Percentiles rank a stretch among this genome's conserved stretches.
These are phyloP conservation scores for Ciconia stormi DNA, from an alignment of 2,113 vertebrate species.

Conservation along the genomic window DNA sequence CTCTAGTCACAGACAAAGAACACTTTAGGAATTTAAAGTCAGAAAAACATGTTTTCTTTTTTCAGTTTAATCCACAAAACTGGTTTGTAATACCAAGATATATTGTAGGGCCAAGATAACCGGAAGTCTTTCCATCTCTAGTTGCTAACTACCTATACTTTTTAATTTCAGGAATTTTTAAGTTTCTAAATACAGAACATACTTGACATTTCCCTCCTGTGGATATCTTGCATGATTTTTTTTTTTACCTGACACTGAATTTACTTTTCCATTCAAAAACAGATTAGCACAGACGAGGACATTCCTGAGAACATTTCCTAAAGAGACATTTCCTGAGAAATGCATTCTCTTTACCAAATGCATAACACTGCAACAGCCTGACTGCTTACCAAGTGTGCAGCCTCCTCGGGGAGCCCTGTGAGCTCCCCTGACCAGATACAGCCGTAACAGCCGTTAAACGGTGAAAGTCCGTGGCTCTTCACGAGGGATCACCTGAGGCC, in stretches of 20 bases:
- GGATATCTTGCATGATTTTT: rapidly evolving
- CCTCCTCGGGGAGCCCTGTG: neutral
- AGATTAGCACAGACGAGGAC: rapidly evolving
- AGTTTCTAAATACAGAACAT: neutral
- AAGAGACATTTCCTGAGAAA: rapidly evolving
- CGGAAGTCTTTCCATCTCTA: neutral
- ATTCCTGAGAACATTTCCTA: too few species aligned
- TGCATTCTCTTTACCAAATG: rapidly evolving
- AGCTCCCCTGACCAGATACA: rapidly evolving
- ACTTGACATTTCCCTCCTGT: neutral
- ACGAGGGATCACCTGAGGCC: rapidly evolving
- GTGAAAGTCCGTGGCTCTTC: rapidly evolving
- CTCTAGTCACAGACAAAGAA: neutral
- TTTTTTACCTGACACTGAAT: neutral
- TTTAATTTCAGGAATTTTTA: neutral
- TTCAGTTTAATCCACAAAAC: neutral
- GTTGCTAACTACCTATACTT: neutral
- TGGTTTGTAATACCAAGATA: neutral
- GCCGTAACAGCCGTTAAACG: neutral
- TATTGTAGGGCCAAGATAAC: neutral
- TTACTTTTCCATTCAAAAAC: neutral
- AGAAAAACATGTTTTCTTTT: neutral
- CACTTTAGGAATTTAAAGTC: neutral
- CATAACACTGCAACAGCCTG: rapidly evolving
- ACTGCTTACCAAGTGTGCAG: neutral